Evolutionary conservation across 1,140 invertebrate genomes (phyloP), one percentile per base, ranked within the genome.

Genomic region (Brachionus paranguensis): DNA sequence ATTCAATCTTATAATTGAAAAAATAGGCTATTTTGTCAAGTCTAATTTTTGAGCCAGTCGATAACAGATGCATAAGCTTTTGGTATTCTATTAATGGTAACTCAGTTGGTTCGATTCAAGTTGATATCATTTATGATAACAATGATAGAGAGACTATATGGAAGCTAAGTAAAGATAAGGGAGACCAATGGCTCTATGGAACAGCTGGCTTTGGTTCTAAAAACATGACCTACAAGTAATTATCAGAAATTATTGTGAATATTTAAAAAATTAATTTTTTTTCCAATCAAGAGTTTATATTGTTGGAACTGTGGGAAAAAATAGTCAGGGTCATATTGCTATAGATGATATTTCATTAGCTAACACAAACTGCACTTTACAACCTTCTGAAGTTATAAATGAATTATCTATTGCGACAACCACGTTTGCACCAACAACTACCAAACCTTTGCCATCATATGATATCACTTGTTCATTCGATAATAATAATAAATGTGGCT

Each of bases 401-500:
- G 78, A 68, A 17, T 85, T 87, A 3, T 50, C 84, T 10, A 86
- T 86, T 5, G 24, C 55, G 4, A 86, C 85, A 4, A 53, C 84
- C 12, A 85, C 83, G 12, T 86, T 86, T 33, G 86, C 86, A 60
- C 86, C 86, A 10, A 74, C 41, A 6, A 85, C 55, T 72, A 87
- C 87, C 33, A 24, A 3, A 6, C 72, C 72, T 11, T 20, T 27
- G n/a, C 60, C 45, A 64, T 20, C 83, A 45, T 53, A 72, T 43
- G 45, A 65, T 5, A 29, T 47, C 12, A 84, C 60, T 70, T 60
- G 53, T 43, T 33, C 33, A n/a, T 81, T 81, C 11, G 64, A 81
- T 12, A 84, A 47, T 90, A 92, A 86, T 86, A 94, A 0, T 94
- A 93, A 85, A 84, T 79, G 43, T 88, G 86, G 24, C 27, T 76